A percentile compares a stretch with the other conserved stretches of the same genome.
phyloP scores from a whole-genome alignment of 2,113 vertebrate genomes.

The Pollimyrus isidori region DNA sequence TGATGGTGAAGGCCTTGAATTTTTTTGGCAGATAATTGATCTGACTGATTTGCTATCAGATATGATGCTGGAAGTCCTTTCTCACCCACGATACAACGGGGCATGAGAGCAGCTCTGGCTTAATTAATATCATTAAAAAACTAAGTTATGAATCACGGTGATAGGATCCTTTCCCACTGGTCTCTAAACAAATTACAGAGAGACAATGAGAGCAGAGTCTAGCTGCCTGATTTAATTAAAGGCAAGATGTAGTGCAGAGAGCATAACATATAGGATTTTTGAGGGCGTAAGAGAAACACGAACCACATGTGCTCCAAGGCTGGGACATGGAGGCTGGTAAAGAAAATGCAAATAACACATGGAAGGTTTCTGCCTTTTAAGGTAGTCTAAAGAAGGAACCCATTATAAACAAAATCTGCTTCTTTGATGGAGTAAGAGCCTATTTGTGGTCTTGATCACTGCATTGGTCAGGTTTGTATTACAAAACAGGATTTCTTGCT shows the following conservation, averaged over 20 bases:
- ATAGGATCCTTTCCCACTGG: conserved; percentile 41
- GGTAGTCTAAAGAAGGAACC: background rate
- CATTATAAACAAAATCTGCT: background rate
- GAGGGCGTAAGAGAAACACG: conserved; percentile 33
- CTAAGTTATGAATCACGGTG: conserved; percentile 48
- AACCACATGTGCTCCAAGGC: conserved; percentile 32
- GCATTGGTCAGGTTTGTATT: background rate
- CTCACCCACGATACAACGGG: conserved; percentile 39
- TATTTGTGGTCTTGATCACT: background rate
- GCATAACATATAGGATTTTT: conserved; percentile 42
- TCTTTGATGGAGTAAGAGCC: background rate
- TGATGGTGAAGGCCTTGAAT: background rate
- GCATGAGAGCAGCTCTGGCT: conserved; percentile 27
- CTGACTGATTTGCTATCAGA: conserved; percentile 2
- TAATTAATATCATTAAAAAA: conserved; percentile 56
- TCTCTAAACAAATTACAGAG: conserved; percentile 58
- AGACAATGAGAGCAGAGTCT: conserved; percentile 38
- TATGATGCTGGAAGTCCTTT: conserved; percentile 32
- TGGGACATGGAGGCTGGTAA: background rate
- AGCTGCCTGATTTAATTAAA: conserved; percentile 32
- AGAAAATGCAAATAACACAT: background rate
- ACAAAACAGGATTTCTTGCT: background rate
- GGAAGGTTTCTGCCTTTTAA: background rate
- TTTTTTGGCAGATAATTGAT: background rate
- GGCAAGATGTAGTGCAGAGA: conserved; percentile 6